Evolutionary conservation across 2,888 invertebrate species (phyloP).

Genomic region (Eilema depressum): DNA sequence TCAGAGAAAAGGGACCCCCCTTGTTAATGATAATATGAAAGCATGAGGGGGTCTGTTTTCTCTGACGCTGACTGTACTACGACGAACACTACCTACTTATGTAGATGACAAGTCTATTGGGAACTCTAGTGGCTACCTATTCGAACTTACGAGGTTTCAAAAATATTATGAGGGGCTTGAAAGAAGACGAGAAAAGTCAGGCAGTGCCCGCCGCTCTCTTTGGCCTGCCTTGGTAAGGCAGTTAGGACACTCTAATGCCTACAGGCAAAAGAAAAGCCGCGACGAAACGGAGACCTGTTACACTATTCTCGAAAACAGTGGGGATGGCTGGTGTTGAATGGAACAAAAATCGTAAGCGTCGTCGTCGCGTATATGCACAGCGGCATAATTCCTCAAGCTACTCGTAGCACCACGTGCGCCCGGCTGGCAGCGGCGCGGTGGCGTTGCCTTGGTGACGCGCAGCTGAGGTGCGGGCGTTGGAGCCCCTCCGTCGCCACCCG

Average conservation of each 20-base stretch:
- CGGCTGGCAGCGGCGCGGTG: constrained; percentile 32
- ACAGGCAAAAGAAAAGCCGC: no score
- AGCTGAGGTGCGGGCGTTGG: constrained; percentile 63
- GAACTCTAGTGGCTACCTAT: no score
- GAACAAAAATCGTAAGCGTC: constrained; percentile 10
- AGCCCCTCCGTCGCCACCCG: constrained; percentile 59
- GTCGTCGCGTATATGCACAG: not conserved
- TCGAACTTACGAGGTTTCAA: not conserved
- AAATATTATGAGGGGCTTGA: not conserved
- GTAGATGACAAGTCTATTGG: no score
- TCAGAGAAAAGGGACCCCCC: no score
- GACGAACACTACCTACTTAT: no score
- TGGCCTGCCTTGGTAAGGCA: not conserved
- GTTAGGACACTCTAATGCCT: not conserved
- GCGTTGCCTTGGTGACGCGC: constrained; percentile 50
- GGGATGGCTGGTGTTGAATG: constrained; percentile 4
- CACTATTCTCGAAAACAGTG: constrained; percentile 7
- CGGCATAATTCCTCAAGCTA: constrained; percentile 7
- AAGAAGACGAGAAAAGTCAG: not conserved
- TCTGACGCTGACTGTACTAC: no score
- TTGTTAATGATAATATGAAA: no score
- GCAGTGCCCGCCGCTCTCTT: not conserved
- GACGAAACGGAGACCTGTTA: constrained; percentile 1
- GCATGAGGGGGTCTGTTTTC: no score
- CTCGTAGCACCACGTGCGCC: constrained; percentile 44